A percentile compares a stretch with the other conserved stretches of the same genome.
phyloP scores from a whole-genome alignment of 2,888 invertebrate species.

The Diaphora mendica region DNA sequence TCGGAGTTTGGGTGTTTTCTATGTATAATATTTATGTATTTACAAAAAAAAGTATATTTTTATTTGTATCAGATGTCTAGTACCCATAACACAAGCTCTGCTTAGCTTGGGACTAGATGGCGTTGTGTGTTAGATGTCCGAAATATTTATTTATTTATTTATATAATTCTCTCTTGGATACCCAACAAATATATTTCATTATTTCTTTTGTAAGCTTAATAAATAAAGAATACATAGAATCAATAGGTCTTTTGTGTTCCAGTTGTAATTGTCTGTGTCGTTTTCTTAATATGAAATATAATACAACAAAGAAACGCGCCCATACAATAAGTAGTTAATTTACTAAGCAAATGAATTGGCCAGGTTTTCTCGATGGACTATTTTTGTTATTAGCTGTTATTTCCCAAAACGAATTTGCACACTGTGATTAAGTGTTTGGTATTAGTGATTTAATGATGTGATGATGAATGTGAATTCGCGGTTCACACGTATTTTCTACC shows the following conservation, averaged over 20 bases:
- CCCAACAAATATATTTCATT: slow-evolving; percentile 15
- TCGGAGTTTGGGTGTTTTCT: too few species aligned
- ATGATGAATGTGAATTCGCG: too few species aligned
- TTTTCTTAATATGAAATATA: slow-evolving; percentile 40
- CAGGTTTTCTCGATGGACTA: slow-evolving; percentile 34
- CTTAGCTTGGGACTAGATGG: too few species aligned
- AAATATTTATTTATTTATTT: too few species aligned
- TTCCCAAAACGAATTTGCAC: slow-evolving; percentile 44
- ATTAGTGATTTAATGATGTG: slow-evolving; percentile 35
- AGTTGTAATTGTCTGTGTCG: slow-evolving; percentile 34
- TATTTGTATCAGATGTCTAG: too few species aligned
- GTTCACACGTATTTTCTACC: too few species aligned
- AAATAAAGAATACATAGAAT: slow-evolving; percentile 36
- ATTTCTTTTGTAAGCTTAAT: slow-evolving; percentile 10
- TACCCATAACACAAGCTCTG: too few species aligned
- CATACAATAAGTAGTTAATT: slow-evolving; percentile 47
- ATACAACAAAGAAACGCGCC: slow-evolving; percentile 35
- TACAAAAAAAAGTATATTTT: too few species aligned
- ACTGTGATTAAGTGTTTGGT: slow-evolving; percentile 23
- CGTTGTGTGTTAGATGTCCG: too few species aligned
- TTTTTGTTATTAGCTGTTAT: slow-evolving; percentile 46
- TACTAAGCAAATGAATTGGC: slow-evolving; percentile 38
- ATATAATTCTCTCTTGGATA: slow-evolving; percentile 8
- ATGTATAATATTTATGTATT: too few species aligned
- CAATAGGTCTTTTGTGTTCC: slow-evolving; percentile 41